Conservation (phyloP, 2,113 vertebrate genomes). For the Ailuropoda melanoleuca region DNA sequence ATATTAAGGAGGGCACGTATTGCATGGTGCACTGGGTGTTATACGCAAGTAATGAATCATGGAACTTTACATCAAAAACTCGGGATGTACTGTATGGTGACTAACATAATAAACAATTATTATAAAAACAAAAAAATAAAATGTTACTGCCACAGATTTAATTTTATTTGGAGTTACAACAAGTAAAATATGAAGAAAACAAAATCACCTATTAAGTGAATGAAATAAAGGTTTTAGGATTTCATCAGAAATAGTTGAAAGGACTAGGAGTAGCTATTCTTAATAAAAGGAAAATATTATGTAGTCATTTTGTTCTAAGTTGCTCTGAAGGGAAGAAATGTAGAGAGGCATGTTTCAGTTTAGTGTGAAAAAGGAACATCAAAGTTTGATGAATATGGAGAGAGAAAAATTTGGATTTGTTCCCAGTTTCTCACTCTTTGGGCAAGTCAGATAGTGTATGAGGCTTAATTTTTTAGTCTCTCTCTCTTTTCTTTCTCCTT, state of each 20-base stretch:
- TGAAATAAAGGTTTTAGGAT: not conserved
- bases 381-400: not conserved
- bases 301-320: not conserved
- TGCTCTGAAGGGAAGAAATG: not conserved
- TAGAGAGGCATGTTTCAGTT: not conserved
- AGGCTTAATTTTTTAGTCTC: not conserved
- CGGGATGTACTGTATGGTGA: too few species aligned
- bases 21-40: too few species aligned
- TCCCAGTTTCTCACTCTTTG: not conserved
- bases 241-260: not conserved
- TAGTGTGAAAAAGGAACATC: not conserved
- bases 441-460: not conserved
- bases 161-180: not conserved
- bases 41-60: too few species aligned
- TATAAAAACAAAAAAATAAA: not conserved
- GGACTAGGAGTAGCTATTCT: not conserved
- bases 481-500: not conserved
- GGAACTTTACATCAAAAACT: too few species aligned
- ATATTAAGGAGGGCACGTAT: too few species aligned
- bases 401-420: not conserved
- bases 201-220: not conserved
- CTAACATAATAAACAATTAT: too few species aligned
- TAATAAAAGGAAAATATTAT: not conserved
- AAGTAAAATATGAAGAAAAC: not conserved
- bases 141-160: not conserved